Conservation (phyloP, 2,888 invertebrate genomes). For the Mesorhabditis sp. region DNA sequence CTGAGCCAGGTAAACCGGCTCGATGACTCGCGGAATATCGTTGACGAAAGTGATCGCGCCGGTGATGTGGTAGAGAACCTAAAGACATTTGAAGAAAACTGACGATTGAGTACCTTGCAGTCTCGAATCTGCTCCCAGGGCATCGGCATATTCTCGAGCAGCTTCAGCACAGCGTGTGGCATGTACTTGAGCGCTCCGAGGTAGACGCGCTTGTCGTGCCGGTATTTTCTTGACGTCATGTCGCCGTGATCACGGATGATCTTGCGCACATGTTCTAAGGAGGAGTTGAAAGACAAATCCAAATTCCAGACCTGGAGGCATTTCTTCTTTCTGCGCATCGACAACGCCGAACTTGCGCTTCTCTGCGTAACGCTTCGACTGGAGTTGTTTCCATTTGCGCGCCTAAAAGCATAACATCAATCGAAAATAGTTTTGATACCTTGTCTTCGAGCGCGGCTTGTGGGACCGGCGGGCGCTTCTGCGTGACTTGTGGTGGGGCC, state of each 20-base stretch:
- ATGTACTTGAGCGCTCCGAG: slow-evolving; percentile 96
- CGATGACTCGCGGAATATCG: slow-evolving; percentile 99
- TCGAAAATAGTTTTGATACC: background rate
- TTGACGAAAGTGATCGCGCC: slow-evolving; percentile 99
- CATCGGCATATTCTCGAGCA: slow-evolving; percentile 99
- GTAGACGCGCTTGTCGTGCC: slow-evolving; percentile 97
- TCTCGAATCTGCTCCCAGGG: slow-evolving; percentile 99
- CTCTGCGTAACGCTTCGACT: slow-evolving; percentile 95
- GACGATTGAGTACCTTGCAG: slow-evolving; percentile 70
- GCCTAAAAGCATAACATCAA: slow-evolving; percentile 31
- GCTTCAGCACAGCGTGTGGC: slow-evolving; percentile 98
- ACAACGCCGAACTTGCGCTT: slow-evolving; percentile 97
- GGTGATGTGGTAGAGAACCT: slow-evolving; percentile 88
- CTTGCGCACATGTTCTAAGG: slow-evolving; percentile 85
- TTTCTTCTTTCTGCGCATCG: slow-evolving; percentile 97
- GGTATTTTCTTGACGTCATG: slow-evolving; percentile 96
- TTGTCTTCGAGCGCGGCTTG: background rate
- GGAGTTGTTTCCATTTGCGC: slow-evolving; percentile 92
- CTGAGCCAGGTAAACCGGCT: slow-evolving; percentile 97
- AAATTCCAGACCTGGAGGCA: slow-evolving; percentile 73
- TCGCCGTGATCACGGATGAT: slow-evolving; percentile 99
- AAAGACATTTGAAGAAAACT: background rate
- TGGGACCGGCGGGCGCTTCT: background rate
- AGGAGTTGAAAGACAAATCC: background rate
- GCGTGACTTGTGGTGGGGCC: slow-evolving; percentile 1